These are phyloP conservation scores for Drosophila atroscutellata DNA, from an alignment of 2,888 invertebrate genomes.

Conservation along the genomic window DNA sequence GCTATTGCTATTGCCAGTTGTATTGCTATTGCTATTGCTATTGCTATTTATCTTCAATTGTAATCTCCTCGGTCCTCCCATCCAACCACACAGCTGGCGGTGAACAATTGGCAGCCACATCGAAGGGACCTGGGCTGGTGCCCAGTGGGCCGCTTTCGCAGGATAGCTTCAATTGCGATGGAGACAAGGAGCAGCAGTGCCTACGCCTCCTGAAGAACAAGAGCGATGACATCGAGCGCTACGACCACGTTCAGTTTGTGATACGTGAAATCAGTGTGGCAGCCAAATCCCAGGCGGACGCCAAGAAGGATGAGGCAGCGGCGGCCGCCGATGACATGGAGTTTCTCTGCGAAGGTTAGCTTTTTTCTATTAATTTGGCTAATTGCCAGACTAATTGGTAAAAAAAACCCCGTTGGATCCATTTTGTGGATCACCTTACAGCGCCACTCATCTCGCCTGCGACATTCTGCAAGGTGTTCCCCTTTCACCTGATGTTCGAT, in stretches of 20 bases:
- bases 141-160: slow-evolving; percentile 57
- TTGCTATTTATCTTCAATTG: slow-evolving; percentile 46
- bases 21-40: neutral
- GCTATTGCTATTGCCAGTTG: neutral
- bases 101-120: slow-evolving; percentile 60
- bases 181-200: slow-evolving; percentile 82
- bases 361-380: slow-evolving; percentile 33
- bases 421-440: slow-evolving; percentile 78
- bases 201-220: slow-evolving; percentile 84
- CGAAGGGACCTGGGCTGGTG: slow-evolving; percentile 35
- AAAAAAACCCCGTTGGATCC: neutral
- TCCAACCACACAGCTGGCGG: slow-evolving; percentile 30
- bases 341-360: slow-evolving; percentile 83
- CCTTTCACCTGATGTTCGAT: slow-evolving; percentile 98
- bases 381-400: slow-evolving; percentile 54
- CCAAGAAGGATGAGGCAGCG: slow-evolving; percentile 76
- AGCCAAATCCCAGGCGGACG: slow-evolving; percentile 86
- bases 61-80: slow-evolving; percentile 7
- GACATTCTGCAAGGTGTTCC: slow-evolving; percentile 97
- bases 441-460: slow-evolving; percentile 95
- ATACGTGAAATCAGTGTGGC: slow-evolving; percentile 92
- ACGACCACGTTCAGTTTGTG: slow-evolving; percentile 96
- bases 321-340: slow-evolving; percentile 82
- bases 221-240: slow-evolving; percentile 85
- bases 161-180: slow-evolving; percentile 81